Evolutionary conservation across 2,888 invertebrate genomes (phyloP).

Genomic region (Coremacera marginata): DNA sequence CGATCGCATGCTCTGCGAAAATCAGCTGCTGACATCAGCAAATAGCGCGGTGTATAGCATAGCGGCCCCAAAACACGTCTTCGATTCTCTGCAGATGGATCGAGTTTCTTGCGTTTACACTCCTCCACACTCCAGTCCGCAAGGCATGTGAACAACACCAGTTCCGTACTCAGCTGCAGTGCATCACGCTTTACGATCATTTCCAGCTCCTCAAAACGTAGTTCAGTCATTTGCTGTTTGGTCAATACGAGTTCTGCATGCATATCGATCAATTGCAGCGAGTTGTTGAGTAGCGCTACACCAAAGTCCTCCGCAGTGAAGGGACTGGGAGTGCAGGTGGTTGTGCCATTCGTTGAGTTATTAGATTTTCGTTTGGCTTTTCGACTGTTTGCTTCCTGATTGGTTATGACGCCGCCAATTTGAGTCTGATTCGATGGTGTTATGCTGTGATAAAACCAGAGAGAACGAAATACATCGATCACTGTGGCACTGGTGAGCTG

Average conservation of each 20-base stretch:
- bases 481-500: conserved; percentile 67
- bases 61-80: conserved; percentile 67
- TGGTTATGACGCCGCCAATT: conserved; percentile 57
- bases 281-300: conserved; percentile 66
- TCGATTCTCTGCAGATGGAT: conserved; percentile 65
- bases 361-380: conserved; percentile 46
- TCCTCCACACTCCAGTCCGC: conserved; percentile 68
- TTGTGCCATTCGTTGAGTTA: conserved; percentile 37
- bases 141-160: conserved; percentile 66
- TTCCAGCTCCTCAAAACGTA: conserved; percentile 68
- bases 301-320: conserved; percentile 68
- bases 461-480: conserved; percentile 65
- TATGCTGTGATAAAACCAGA: conserved; percentile 68
- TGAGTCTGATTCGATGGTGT: conserved; percentile 62
- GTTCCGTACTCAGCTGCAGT: conserved; percentile 65
- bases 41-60: conserved; percentile 66
- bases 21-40: conserved; percentile 61
- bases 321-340: conserved; percentile 61
- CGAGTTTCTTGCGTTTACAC: conserved; percentile 65
- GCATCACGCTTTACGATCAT: conserved; percentile 67
- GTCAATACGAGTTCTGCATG: conserved; percentile 66
- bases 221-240: conserved; percentile 61
- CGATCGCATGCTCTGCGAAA: conserved; percentile 66
- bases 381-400: conserved; percentile 53
- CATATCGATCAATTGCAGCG: conserved; percentile 69